A percentile compares a stretch with the other conserved stretches of the same genome.
Evolutionary conservation across 2,888 invertebrate species (phyloP).

Genomic region (Pristionchus arcanus): DNA sequence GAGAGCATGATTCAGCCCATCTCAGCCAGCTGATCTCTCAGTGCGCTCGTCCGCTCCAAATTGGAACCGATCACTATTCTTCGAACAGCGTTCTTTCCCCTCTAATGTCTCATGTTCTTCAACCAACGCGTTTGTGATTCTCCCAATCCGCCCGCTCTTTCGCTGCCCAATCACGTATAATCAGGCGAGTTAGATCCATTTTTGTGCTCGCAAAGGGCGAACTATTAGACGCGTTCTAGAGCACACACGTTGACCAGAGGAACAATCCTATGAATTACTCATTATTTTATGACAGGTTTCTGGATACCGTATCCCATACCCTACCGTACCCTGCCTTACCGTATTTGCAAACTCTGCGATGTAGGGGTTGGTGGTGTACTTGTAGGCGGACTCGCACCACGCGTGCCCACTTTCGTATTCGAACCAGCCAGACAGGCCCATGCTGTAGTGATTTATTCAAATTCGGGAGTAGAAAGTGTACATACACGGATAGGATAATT

Average conservation of each 20-base stretch:
- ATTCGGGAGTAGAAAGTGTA: background rate
- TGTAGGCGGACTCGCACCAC: constrained; percentile 78
- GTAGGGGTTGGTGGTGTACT: constrained; percentile 75
- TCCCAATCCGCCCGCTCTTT: no score
- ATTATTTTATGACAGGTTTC: background rate
- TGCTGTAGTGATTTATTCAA: background rate
- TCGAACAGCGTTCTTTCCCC: background rate
- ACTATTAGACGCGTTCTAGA: background rate
- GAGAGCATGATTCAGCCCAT: background rate
- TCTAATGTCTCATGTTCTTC: no score
- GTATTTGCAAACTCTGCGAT: constrained; percentile 77
- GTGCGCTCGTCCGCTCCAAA: background rate
- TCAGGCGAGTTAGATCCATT: background rate
- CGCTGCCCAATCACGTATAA: no score
- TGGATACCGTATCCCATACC: background rate
- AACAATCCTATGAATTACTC: background rate
- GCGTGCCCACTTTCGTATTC: constrained; percentile 76
- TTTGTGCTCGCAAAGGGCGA: background rate
- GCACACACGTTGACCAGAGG: background rate
- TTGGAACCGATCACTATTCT: background rate
- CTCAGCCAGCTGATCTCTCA: background rate
- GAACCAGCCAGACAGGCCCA: constrained; percentile 65
- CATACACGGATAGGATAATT: background rate
- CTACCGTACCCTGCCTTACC: constrained; percentile 58
- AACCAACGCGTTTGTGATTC: no score